Conservation (phyloP, 2,888 invertebrate genomes). For the Acanthococcus lagerstroemiae region DNA sequence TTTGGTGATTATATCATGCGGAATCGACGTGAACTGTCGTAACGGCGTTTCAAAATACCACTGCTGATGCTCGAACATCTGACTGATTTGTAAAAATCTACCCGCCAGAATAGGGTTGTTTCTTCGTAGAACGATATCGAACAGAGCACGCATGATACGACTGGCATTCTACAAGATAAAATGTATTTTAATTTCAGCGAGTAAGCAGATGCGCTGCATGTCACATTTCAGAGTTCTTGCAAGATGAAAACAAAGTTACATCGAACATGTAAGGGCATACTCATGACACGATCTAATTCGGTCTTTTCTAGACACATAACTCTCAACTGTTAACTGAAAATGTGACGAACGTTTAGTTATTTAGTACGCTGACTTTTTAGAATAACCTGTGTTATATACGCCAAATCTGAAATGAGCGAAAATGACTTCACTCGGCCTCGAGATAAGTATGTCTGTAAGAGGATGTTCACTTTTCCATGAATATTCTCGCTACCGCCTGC, state of each 20-base stretch:
- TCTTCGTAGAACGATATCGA: conserved; percentile 82
- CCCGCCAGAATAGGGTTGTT: conserved; percentile 85
- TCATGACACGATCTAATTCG: no score
- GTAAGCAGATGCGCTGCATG: neutral
- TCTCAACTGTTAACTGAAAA: no score
- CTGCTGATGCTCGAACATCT: conserved; percentile 83
- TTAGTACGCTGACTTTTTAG: no score
- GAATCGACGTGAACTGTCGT: conserved; percentile 51
- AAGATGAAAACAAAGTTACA: neutral
- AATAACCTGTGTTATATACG: conserved; percentile 79
- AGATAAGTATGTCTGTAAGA: conserved; percentile 82
- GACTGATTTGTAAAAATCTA: conserved; percentile 72
- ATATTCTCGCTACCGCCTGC: conserved; percentile 78
- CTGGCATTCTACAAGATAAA: conserved; percentile 63
- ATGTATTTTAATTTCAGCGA: neutral
- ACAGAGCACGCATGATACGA: conserved; percentile 81
- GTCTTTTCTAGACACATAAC: no score
- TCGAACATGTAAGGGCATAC: neutral
- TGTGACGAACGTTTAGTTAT: no score
- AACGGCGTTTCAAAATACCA: conserved; percentile 83
- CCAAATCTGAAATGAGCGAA: conserved; percentile 77
- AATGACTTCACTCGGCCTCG: conserved; percentile 69
- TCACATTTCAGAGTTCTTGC: neutral
- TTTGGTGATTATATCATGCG: conserved; percentile 67
- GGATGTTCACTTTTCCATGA: conserved; percentile 88